Evolutionary conservation across 1,140 invertebrate species (phyloP).

Genomic region (Procambarus clarkii): DNA sequence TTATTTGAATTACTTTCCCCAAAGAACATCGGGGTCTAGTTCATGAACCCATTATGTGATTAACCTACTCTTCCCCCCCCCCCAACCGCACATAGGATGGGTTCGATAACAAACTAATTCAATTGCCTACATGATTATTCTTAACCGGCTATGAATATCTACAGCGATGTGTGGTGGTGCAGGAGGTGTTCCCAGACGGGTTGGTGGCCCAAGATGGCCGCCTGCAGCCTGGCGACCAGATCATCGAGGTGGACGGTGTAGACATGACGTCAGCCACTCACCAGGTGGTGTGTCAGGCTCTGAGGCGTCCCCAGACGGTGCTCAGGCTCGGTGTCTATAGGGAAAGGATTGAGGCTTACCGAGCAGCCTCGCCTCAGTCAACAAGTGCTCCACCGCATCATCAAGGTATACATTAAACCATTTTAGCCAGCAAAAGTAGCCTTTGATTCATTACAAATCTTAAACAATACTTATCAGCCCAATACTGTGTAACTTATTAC

Average conservation of each 20-base stretch:
- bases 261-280: conserved; percentile 75
- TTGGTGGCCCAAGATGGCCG: conserved; percentile 78
- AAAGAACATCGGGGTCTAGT: no score
- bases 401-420: not conserved
- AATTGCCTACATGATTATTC: no score
- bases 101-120: no score
- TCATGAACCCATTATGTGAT: no score
- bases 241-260: conserved; percentile 80
- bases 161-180: conserved; percentile 78
- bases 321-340: conserved; percentile 74
- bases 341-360: conserved; percentile 74
- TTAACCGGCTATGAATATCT: not conserved
- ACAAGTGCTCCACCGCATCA: conserved; percentile 21
- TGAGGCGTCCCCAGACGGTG: conserved; percentile 73
- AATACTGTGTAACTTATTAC: no score
- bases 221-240: conserved; percentile 80
- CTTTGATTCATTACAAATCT: no score
- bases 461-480: no score
- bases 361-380: conserved; percentile 45
- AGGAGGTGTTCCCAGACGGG: conserved; percentile 78
- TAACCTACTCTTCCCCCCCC: no score
- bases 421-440: no score
- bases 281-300: conserved; percentile 73
- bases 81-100: no score
- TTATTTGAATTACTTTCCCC: no score